Evolutionary conservation across 2,888 invertebrate genomes (phyloP).

Genomic region (Sericinus montela): DNA sequence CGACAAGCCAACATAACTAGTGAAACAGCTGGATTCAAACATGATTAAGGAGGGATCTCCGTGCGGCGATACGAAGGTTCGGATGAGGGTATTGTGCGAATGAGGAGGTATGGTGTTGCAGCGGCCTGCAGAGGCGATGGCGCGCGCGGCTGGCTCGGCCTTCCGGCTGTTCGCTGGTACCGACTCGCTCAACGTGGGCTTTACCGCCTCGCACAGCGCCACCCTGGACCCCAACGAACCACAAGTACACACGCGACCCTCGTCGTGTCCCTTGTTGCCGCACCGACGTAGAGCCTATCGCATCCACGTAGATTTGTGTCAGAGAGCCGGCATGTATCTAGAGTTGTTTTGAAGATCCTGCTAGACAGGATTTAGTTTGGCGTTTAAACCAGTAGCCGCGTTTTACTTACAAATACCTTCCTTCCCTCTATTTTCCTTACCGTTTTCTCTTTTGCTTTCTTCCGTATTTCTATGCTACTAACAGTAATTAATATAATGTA

Average conservation of each 20-base stretch:
- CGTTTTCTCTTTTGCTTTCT: neutral
- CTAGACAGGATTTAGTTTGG: neutral
- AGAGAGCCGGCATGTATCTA: no score
- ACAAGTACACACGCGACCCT: constrained; percentile 66
- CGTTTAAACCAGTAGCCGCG: no score
- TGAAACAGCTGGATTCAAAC: no score
- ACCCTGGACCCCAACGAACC: constrained; percentile 73
- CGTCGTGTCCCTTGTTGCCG: no score
- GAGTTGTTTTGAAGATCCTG: neutral
- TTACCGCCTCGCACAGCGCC: constrained; percentile 81
- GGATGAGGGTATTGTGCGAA: constrained; percentile 28
- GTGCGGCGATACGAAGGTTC: neutral
- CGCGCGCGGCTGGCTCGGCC: constrained; percentile 87
- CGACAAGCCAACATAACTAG: no score
- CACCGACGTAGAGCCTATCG: constrained; percentile 38
- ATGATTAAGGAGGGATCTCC: no score
- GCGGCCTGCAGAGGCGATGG: constrained; percentile 89
- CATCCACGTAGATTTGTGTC: constrained; percentile 22
- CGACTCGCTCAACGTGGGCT: constrained; percentile 85
- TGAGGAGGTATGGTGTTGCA: constrained; percentile 58
- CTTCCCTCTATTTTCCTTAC: neutral
- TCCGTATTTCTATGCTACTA: neutral
- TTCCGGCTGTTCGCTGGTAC: constrained; percentile 88
- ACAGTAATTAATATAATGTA: no score
- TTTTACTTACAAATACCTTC: neutral